A percentile compares a stretch with the other conserved stretches of the same genome.
Conservation (phyloP, 2,113 vertebrate species). For the Apistogramma diplotaenia region DNA sequence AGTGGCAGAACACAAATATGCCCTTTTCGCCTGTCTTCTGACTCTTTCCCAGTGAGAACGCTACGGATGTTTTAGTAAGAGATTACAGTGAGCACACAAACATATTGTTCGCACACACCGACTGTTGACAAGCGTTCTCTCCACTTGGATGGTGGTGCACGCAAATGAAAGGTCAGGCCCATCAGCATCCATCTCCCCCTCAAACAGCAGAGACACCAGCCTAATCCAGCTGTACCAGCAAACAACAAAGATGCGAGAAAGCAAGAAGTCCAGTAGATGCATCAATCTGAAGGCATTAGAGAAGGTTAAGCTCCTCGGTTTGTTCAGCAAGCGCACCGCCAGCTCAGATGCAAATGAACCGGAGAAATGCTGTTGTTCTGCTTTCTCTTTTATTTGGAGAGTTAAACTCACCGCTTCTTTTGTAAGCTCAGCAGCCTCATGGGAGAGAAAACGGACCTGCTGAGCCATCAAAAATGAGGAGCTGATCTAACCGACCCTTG, state of each 20-base stretch:
- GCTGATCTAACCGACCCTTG: conserved; percentile 49
- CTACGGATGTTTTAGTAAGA: conserved; percentile 59
- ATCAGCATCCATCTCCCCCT: conserved; percentile 70
- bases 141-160: conserved; percentile 56
- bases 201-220: conserved; percentile 49
- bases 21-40: conserved; percentile 69
- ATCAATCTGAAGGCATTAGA: conserved; percentile 59
- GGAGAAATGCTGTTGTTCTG: background rate
- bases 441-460: conserved; percentile 22
- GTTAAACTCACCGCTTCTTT: background rate
- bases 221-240: conserved; percentile 52
- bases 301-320: conserved; percentile 59
- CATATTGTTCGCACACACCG: conserved; percentile 49
- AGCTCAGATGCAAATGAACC: conserved; percentile 21
- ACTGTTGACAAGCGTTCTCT: conserved; percentile 55
- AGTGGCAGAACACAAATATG: conserved; percentile 66
- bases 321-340: conserved; percentile 40
- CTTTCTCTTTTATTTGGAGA: background rate
- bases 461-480: conserved; percentile 46
- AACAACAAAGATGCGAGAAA: conserved; percentile 44
- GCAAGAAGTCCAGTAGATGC: conserved; percentile 55
- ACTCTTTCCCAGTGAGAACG: conserved; percentile 59
- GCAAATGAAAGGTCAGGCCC: conserved; percentile 75
- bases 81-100: conserved; percentile 61
- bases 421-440: background rate